Evolutionary conservation across 2,888 invertebrate genomes (phyloP), one percentile per base, ranked within the genome.

Genomic region (Macaria liturata): DNA sequence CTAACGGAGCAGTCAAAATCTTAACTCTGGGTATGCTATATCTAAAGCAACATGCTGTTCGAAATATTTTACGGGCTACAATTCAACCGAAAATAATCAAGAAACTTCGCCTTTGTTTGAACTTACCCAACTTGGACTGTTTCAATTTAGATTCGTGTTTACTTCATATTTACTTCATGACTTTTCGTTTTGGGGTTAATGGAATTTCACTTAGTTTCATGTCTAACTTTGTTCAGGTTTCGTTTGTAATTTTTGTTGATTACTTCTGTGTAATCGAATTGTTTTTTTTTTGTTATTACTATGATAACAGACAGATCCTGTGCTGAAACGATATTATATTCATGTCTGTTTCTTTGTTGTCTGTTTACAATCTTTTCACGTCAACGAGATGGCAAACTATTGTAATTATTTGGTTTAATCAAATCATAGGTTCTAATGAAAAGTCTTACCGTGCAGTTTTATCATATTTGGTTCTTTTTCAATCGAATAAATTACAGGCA

Each of bases 401-500:
- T 42, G 8, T n/a, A n/a, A 42, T n/a, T n/a, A 42, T 8, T 42
- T 42, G 8, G 6, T 2, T 8, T 3, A 8, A 42, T 42, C 42
- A 8, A 42, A n/a, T 50, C 57, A 61, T 61, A 45, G 32, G 31
- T 57, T 62, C 49, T 63, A 63, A 67, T 68, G 46, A 49, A 65
- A 65, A 55, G 37, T 61, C 54, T 57, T 48, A 47, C 51, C 58
- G 59, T 67, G 66, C 62, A 64, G 67, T 66, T 70, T 68, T 46
- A 57, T 39, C 40, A 58, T 49, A 50, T 66, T 62, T 59, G 39
- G 49, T 62, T 20, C 32, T 62, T 64, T 65, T 78, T 76, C 80
- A 76, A 79, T 74, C 73, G 78, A 79, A 85, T 80, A 88, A 88
- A 89, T 88, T 86, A 86, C 83, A 79, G 76, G 78, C 78, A 78